A percentile compares a stretch with the other conserved stretches of the same genome.
Conservation (phyloP, 2,797 vertebrate genomes). For the Threskiornis aethiopicus region DNA sequence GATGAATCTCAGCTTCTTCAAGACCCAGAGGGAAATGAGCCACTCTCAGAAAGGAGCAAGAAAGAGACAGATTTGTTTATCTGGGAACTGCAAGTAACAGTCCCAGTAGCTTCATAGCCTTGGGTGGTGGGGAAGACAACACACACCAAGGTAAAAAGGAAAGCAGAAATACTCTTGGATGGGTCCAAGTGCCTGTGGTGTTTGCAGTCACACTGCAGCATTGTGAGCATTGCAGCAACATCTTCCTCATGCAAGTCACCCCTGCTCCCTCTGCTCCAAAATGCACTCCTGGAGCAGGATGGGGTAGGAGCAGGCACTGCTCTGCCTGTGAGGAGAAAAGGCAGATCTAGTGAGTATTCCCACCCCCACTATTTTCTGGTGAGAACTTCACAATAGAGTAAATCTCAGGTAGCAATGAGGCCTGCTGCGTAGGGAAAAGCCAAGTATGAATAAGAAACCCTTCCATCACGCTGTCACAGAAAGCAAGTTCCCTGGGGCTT, state of each 20-base stretch:
- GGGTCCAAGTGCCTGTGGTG: not conserved
- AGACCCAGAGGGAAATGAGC: not conserved
- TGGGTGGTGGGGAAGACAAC: not conserved
- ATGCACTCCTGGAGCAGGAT: not conserved
- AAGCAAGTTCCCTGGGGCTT: slow-evolving; percentile 62
- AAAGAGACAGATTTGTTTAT: fast-evolving
- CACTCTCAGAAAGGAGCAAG: not conserved
- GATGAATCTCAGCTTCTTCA: not conserved
- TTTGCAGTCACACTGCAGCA: not conserved
- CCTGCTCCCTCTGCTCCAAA: not conserved
- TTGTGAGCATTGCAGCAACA: not conserved
- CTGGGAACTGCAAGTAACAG: not conserved
- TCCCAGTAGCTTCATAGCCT: fast-evolving
- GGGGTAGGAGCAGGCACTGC: not conserved
- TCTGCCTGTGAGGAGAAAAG: not conserved
- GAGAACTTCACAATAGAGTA: slow-evolving; percentile 51
- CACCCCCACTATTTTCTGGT: not conserved
- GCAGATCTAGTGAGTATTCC: not conserved
- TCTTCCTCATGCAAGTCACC: not conserved
- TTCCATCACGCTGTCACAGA: slow-evolving; percentile 65
- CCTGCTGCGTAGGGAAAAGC: slow-evolving; percentile 32
- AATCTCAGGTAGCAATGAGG: slow-evolving; percentile 56
- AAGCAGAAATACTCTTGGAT: not conserved
- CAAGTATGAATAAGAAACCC: slow-evolving; percentile 62
- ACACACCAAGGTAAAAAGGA: not conserved